Evolutionary conservation across 2,888 invertebrate genomes (phyloP).

Genomic region (Cryptocephalus primarius): DNA sequence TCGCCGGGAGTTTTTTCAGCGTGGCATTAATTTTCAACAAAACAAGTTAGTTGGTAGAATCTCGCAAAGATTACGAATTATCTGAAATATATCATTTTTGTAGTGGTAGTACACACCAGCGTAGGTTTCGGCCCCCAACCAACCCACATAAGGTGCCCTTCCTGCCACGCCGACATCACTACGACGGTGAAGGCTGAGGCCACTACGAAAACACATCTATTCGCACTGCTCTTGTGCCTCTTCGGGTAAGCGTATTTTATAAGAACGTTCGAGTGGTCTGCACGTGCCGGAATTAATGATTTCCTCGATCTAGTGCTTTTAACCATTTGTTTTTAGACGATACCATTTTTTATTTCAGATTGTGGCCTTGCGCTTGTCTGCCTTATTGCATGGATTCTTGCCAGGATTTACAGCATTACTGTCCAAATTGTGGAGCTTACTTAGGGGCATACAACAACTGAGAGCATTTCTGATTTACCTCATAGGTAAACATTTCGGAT

Average conservation of each 20-base stretch:
- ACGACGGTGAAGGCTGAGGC: conserved; percentile 35
- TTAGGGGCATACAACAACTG: conserved; percentile 24
- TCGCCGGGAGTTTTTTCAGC: no score
- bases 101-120: conserved; percentile 5
- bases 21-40: no score
- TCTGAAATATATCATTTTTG: background rate
- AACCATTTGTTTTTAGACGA: no score
- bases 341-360: conserved; percentile 23
- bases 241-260: conserved; percentile 31
- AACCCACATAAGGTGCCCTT: conserved; percentile 35
- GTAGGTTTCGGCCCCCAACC: conserved; percentile 26
- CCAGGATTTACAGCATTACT: conserved; percentile 36
- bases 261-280: no score
- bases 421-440: conserved; percentile 37
- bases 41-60: no score
- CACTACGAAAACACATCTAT: conserved; percentile 39
- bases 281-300: no score
- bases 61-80: background rate
- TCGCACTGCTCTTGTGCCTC: conserved; percentile 38
- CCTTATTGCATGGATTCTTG: conserved; percentile 40
- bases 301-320: no score
- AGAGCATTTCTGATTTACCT: no score
- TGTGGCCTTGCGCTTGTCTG: conserved; percentile 35
- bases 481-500: no score
- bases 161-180: conserved; percentile 35